phyloP scores from a whole-genome alignment of 1,140 invertebrate genomes.

The Ceratina japonica region DNA sequence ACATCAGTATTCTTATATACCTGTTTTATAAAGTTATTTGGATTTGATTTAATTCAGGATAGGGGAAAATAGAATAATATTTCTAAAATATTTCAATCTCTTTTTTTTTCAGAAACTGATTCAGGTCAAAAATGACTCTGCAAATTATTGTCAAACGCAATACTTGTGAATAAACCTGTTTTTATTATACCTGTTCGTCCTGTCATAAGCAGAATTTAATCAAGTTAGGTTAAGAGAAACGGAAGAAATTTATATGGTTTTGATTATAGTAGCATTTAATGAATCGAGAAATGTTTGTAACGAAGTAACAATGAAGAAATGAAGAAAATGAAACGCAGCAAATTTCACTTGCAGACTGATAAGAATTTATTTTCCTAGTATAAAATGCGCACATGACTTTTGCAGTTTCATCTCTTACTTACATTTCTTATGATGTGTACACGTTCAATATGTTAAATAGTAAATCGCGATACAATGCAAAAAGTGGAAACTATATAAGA shows the following conservation, averaged over 20 bases:
- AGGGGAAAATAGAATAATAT: not conserved
- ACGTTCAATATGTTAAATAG: no score
- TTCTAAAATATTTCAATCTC: not conserved
- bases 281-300: not conserved
- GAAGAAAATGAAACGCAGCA: slow-evolving; percentile 16
- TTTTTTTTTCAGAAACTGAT: not conserved
- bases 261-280: slow-evolving; percentile 2
- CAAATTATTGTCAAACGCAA: slow-evolving; percentile 18
- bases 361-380: slow-evolving; percentile 5
- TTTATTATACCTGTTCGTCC: slow-evolving; percentile 31
- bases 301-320: slow-evolving; percentile 31
- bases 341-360: slow-evolving; percentile 32
- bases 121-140: slow-evolving; percentile 43
- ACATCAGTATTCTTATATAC: not conserved
- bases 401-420: slow-evolving; percentile 19
- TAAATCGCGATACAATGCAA: no score
- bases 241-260: slow-evolving; percentile 26
- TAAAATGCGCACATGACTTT: not conserved
- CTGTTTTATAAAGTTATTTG: not conserved
- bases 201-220: slow-evolving; percentile 28
- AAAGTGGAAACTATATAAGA: not conserved
- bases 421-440: slow-evolving; percentile 19
- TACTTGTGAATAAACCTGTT: not conserved
- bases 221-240: slow-evolving; percentile 37
- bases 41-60: not conserved